phyloP scores from a whole-genome alignment of 2,797 vertebrate species.

The Semotilus atromaculatus region DNA sequence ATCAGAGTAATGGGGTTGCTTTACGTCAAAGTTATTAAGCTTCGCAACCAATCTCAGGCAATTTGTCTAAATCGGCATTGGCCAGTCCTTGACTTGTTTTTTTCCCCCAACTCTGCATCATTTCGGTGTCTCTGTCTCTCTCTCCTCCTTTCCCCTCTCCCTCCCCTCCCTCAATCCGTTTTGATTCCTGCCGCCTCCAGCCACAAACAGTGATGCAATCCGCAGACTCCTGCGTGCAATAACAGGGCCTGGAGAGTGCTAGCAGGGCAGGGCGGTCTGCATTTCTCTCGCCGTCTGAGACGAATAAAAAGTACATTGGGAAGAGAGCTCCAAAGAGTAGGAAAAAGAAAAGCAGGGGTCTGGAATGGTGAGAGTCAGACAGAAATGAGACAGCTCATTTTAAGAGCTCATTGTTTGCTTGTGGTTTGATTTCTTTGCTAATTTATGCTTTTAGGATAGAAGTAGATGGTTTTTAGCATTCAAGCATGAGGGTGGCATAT shows the following conservation, averaged over 20 bases:
- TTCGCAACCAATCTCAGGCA: constrained; percentile 12
- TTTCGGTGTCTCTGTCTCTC: neutral
- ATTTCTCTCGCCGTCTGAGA: constrained; percentile 66
- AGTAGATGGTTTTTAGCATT: neutral
- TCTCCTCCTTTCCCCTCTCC: neutral
- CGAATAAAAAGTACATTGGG: constrained; percentile 57
- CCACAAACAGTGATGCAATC: constrained; percentile 81
- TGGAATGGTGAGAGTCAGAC: constrained; percentile 51
- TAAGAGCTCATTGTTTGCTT: constrained; percentile 63
- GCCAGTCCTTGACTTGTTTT: constrained; percentile 13
- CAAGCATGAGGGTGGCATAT: neutral
- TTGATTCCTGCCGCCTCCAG: constrained; percentile 74
- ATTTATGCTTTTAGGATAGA: constrained; percentile 17
- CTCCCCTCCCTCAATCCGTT: constrained; percentile 30
- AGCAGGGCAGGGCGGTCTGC: constrained; percentile 73
- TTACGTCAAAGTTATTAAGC: neutral
- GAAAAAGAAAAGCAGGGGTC: constrained; percentile 45
- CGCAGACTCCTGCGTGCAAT: constrained; percentile 77
- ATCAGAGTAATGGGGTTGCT: constrained; percentile 11
- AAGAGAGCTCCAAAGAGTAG: constrained; percentile 48
- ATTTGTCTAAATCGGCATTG: constrained; percentile 15
- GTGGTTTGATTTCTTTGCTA: constrained; percentile 16
- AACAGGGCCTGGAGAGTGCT: constrained; percentile 71
- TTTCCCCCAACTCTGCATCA: constrained; percentile 24
- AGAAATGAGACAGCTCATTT: constrained; percentile 52